Evolutionary conservation across 2,888 invertebrate species (phyloP).

Genomic region (Corbicula japonica): DNA sequence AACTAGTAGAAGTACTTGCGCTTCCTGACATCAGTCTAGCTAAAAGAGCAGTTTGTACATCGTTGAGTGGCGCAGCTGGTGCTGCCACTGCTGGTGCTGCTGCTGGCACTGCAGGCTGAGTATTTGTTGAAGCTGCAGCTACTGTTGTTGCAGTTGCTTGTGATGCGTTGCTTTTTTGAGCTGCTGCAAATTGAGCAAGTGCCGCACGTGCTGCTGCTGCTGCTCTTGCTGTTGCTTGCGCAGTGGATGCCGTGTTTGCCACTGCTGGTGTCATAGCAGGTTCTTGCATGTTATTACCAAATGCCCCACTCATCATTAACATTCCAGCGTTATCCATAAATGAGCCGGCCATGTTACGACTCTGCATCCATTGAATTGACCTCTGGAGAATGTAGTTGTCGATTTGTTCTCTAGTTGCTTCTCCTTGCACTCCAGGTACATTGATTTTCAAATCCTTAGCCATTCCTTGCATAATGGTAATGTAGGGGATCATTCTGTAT

Average conservation of each 20-base stretch:
- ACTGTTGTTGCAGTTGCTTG: conserved; percentile 4
- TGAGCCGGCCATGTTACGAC: conserved; percentile 31
- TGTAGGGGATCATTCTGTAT: conserved; percentile 36
- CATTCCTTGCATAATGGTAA: conserved; percentile 46
- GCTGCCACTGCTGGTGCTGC: neutral
- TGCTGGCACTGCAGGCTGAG: conserved; percentile 4
- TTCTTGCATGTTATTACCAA: conserved; percentile 5
- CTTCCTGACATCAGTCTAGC: conserved; percentile 12
- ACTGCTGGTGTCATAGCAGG: neutral
- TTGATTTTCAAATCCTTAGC: conserved; percentile 36
- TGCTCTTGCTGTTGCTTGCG: conserved; percentile 1
- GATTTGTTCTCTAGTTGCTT: conserved; percentile 39
- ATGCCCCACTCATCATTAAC: conserved; percentile 19
- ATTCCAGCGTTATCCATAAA: conserved; percentile 40
- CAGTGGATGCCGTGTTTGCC: neutral
- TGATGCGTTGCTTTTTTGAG: conserved; percentile 5
- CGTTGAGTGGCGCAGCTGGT: conserved; percentile 2
- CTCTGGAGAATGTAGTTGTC: conserved; percentile 46
- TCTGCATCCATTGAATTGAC: conserved; percentile 45
- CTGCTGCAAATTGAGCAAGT: conserved; percentile 17
- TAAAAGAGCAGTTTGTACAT: neutral
- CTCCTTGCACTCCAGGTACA: conserved; percentile 44
- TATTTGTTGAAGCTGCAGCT: conserved; percentile 1
- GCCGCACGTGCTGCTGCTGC: conserved; percentile 12
- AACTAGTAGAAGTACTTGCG: too few species aligned